phyloP scores from a whole-genome alignment of 2,797 vertebrate species.

The Apodemus agrarius region DNA sequence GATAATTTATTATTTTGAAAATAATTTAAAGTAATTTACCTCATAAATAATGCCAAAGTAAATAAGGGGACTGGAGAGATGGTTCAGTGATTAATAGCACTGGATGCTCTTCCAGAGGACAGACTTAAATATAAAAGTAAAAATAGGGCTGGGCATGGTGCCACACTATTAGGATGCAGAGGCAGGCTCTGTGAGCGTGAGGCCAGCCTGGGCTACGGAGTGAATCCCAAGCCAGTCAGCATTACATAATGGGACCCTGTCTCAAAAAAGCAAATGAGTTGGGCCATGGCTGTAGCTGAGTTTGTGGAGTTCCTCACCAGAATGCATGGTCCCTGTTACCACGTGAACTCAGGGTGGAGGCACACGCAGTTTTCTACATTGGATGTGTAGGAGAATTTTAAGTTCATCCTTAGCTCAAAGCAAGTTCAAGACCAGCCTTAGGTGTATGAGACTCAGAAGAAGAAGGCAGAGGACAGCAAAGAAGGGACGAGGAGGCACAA shows the following conservation, averaged over 20 bases:
- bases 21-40: conserved; percentile 42
- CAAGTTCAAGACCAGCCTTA: background rate
- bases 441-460: background rate
- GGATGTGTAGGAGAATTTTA: background rate
- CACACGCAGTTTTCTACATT: background rate
- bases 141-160: background rate
- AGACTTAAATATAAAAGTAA: conserved; percentile 49
- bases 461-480: background rate
- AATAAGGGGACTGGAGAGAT: background rate
- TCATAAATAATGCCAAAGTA: conserved; percentile 47
- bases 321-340: background rate
- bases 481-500: background rate
- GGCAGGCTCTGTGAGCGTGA: background rate
- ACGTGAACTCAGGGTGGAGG: too few relatives aligned
- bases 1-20: conserved; percentile 48
- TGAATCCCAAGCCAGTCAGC: background rate
- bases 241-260: background rate
- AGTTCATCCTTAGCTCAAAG: background rate
- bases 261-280: background rate
- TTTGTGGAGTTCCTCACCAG: too few relatives aligned
- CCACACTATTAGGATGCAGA: background rate
- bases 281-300: background rate
- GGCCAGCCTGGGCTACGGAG: background rate
- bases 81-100: background rate
- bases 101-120: background rate